A percentile compares a stretch with the other conserved stretches of the same genome.
Conservation (phyloP, 2,113 vertebrate species). For the Microcebus tavaratra region DNA sequence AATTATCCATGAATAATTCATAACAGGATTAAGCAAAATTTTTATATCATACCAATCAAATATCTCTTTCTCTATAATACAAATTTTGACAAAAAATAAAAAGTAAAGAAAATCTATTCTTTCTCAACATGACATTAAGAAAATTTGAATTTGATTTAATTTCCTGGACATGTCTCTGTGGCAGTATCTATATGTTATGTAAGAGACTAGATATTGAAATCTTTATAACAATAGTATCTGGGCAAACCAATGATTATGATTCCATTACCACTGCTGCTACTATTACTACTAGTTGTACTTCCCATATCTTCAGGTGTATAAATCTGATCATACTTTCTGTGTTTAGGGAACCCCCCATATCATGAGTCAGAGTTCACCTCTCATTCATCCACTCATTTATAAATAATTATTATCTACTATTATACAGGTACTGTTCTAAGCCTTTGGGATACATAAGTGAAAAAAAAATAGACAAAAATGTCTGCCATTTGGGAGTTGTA, state of each 20-base stretch:
- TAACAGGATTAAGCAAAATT: background rate
- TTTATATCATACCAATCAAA: constrained; percentile 29
- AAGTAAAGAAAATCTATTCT: background rate
- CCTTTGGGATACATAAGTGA: background rate
- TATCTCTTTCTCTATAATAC: constrained; percentile 1
- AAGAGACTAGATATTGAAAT: background rate
- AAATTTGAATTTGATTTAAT: constrained; percentile 28
- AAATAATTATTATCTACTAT: background rate
- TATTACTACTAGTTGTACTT: background rate
- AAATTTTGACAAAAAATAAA: constrained; percentile 39
- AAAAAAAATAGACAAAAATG: background rate
- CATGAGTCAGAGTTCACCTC: background rate
- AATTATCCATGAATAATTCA: constrained; percentile 43
- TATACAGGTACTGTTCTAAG: background rate
- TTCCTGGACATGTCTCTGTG: background rate
- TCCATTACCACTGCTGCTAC: background rate
- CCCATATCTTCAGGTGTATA: background rate
- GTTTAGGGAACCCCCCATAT: background rate
- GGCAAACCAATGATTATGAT: background rate
- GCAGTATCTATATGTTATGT: background rate
- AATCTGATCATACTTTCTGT: background rate
- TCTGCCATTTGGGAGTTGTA: background rate
- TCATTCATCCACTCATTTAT: background rate
- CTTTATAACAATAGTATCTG: background rate
- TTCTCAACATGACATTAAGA: constrained; percentile 8